Base-by-base conservation (phyloP, 2,888 invertebrate species). In the Nemotelus pantherinus region DNA sequence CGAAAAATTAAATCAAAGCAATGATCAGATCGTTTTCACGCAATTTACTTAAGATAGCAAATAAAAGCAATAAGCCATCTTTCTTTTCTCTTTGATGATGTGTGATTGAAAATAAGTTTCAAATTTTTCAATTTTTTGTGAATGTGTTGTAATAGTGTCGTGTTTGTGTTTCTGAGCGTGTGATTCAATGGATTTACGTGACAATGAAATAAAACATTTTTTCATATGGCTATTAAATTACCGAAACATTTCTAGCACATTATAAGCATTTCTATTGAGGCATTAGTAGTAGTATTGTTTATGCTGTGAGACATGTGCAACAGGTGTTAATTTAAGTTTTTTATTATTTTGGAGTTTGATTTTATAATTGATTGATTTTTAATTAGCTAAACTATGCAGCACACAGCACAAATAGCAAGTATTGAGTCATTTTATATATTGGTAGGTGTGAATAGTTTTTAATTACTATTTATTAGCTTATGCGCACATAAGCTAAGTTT, bases 51-150 rank as follows among this genome's bases (percentile, higher is more conserved):
- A 39, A 71, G 53, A 68, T 78, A 68, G 78, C 76, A 76, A 78
- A 76, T 67, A 78, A 78, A 78, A 78, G 78, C 78, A 57, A 58
- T 60, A 77, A 78, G 72, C 76, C 71, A 60, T 48, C 47, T 39
- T 44, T 76, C 10, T 10, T 63, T 60, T 60, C 25, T 67, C 5
- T 7, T 39, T 45, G 47, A 41, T 25, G 25, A 48, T 48, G 50
- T 75, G 39, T 45, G 48, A 60, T 45, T 47, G n/a, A 60, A 47
- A 60, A 60, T 74, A 58, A 48, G 48, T 53, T 53, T 65, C 9
- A n/a, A 72, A 10, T 44, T 9, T 43, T 53, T 70, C 55, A 67
- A 43, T 70, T 53, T 70, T 55, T 55, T 25, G 25, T 25, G 25
- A 25, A 25, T 25, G 25, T 25, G 25, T 25, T 25, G 25, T 25